These are phyloP conservation scores for Drosophila gaucha DNA, from an alignment of 2,888 invertebrate genomes.

Conservation along the genomic window DNA sequence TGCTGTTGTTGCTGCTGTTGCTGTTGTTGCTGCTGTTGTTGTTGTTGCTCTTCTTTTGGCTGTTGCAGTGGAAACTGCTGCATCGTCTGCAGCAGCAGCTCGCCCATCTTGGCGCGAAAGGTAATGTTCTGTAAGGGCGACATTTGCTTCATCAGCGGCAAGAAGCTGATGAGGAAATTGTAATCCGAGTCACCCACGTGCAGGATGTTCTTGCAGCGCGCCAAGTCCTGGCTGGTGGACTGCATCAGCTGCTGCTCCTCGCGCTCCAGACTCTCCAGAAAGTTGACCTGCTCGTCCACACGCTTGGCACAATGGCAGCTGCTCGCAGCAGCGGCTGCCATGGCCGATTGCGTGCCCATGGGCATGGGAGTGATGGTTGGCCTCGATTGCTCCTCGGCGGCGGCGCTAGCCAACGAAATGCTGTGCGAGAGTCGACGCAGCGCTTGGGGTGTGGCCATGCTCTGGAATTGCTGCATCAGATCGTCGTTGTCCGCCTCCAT, in stretches of 20 bases:
- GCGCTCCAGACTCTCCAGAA: slow-evolving; percentile 71
- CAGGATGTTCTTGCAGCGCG: slow-evolving; percentile 66
- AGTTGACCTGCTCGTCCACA: slow-evolving; percentile 76
- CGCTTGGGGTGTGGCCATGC: slow-evolving; percentile 78
- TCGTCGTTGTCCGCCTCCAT: slow-evolving; percentile 76
- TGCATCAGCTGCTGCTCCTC: slow-evolving; percentile 80
- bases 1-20: slow-evolving; percentile 26
- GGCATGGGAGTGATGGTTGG: not conserved
- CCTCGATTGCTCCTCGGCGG: slow-evolving; percentile 57
- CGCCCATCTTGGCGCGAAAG: slow-evolving; percentile 81
- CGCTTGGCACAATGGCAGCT: slow-evolving; percentile 74
- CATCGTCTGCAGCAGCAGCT: slow-evolving; percentile 73
- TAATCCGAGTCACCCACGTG: slow-evolving; percentile 82
- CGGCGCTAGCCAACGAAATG: slow-evolving; percentile 70
- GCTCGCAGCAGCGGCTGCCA: slow-evolving; percentile 57
- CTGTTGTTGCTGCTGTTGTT: slow-evolving; percentile 27
- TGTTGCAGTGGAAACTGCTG: slow-evolving; percentile 52
- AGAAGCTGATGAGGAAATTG: slow-evolving; percentile 80
- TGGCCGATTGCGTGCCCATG: slow-evolving; percentile 31
- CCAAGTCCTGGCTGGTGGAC: slow-evolving; percentile 77
- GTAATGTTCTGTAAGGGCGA: slow-evolving; percentile 73
- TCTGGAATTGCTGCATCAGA: slow-evolving; percentile 75
- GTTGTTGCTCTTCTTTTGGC: slow-evolving; percentile 34
- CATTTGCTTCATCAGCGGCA: slow-evolving; percentile 82
- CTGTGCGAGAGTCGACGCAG: slow-evolving; percentile 72